Conservation (phyloP, 2,113 vertebrate genomes). For the Electrona antarctica region DNA sequence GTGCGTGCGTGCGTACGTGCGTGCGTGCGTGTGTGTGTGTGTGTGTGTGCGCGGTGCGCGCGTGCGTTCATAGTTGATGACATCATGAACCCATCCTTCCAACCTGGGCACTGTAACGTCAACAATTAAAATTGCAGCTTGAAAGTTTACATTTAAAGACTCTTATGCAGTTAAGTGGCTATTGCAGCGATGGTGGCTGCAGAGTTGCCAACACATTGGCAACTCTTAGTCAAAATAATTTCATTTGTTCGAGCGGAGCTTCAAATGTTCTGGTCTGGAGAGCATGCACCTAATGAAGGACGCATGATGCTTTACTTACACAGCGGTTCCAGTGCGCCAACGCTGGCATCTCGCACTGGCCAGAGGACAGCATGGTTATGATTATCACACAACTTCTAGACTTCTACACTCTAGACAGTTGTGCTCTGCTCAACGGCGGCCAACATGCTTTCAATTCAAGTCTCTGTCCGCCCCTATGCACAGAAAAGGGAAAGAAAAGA, state of each 20-base stretch:
- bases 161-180: conserved; percentile 16
- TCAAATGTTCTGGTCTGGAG: conserved; percentile 59
- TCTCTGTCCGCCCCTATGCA: conserved; percentile 36
- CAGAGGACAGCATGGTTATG: conserved; percentile 58
- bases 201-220: conserved; percentile 45
- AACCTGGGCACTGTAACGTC: conserved; percentile 36
- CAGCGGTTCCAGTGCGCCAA: conserved; percentile 34
- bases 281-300: conserved; percentile 42
- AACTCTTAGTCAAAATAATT: conserved; percentile 55
- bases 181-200: conserved; percentile 25
- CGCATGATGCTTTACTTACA: conserved; percentile 35
- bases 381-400: conserved; percentile 67
- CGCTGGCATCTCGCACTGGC: conserved; percentile 22
- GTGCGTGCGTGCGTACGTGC: background rate
- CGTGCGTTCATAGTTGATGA: conserved; percentile 25
- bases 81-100: conserved; percentile 38
- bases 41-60: background rate
- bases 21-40: background rate
- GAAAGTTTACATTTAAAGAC: conserved; percentile 58
- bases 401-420: conserved; percentile 23
- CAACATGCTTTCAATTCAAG: conserved; percentile 56
- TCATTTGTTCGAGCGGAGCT: conserved; percentile 51
- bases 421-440: conserved; percentile 42
- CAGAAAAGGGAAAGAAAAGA: conserved; percentile 17
- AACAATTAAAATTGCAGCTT: conserved; percentile 46